phyloP scores from a whole-genome alignment of 2,113 vertebrate genomes.

The Thalassarche chlororhynchos region DNA sequence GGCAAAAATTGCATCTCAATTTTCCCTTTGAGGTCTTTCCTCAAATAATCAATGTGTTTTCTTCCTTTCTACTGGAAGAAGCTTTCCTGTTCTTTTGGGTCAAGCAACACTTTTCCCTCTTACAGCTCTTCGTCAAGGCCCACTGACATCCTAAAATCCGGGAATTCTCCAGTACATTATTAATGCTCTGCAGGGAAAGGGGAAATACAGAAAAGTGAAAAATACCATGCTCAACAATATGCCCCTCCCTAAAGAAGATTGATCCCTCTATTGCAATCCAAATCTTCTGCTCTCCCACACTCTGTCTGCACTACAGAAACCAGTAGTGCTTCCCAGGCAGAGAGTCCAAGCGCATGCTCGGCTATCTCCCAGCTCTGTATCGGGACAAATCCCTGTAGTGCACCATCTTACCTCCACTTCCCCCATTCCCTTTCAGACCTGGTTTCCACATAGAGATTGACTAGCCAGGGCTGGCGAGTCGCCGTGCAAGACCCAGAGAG shows the following conservation, averaged over 20 bases:
- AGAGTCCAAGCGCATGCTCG: neutral
- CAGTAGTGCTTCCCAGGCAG: neutral
- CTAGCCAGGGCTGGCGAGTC: neutral
- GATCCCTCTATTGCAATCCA: neutral
- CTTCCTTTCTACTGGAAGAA: neutral
- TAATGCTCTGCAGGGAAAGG: neutral
- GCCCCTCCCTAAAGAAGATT: neutral
- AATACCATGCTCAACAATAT: neutral
- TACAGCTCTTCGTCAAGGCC: neutral
- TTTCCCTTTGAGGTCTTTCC: slow-evolving; percentile 15
- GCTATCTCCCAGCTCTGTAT: neutral
- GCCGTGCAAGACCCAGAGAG: neutral
- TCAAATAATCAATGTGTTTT: neutral
- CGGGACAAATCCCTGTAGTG: neutral
- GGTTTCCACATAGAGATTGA: neutral
- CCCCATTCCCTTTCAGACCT: neutral
- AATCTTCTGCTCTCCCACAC: neutral
- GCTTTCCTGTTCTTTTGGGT: neutral
- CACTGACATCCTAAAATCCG: neutral
- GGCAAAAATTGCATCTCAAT: neutral
- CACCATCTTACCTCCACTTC: neutral
- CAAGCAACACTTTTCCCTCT: neutral
- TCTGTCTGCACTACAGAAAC: neutral
- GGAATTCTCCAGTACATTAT: neutral
- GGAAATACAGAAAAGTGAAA: neutral